Evolutionary conservation across 2,113 vertebrate species (phyloP).

Genomic region (Cyprinodon variegatus): DNA sequence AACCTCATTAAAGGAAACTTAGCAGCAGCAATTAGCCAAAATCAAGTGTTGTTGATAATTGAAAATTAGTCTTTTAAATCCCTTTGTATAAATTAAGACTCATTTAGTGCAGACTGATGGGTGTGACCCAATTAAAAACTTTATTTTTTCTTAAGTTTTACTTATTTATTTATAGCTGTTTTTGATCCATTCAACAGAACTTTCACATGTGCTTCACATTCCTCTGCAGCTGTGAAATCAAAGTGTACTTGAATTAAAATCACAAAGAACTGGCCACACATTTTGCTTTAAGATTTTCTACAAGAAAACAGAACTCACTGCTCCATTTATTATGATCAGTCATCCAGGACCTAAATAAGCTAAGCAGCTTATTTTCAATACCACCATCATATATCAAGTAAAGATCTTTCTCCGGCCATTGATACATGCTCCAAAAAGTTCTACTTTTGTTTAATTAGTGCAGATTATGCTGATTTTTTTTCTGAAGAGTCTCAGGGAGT

Average conservation of each 20-base stretch:
- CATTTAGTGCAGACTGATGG: neutral
- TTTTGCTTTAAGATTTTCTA: too few species aligned
- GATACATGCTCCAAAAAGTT: too few species aligned
- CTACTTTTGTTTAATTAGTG: too few species aligned
- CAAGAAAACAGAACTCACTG: too few species aligned
- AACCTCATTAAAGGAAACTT: neutral
- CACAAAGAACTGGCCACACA: too few species aligned
- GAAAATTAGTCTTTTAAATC: neutral
- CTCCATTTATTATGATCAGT: too few species aligned
- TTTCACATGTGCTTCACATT: neutral
- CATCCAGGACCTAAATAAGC: too few species aligned
- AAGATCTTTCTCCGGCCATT: too few species aligned
- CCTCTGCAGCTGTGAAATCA: neutral
- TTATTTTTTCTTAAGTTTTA: neutral
- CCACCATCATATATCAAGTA: too few species aligned
- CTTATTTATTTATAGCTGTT: neutral
- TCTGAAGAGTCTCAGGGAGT: too few species aligned
- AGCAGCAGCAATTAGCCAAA: neutral
- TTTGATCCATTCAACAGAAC: neutral
- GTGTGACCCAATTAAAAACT: neutral
- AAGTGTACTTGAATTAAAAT: neutral
- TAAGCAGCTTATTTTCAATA: too few species aligned
- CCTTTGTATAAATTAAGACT: neutral
- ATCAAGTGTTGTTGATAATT: neutral
- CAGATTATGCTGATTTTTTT: neutral